Percentiles rank a stretch among this genome's conserved stretches.
Evolutionary conservation across 2,888 invertebrate species (phyloP).

Genomic region (Tryphoninae sp.): DNA sequence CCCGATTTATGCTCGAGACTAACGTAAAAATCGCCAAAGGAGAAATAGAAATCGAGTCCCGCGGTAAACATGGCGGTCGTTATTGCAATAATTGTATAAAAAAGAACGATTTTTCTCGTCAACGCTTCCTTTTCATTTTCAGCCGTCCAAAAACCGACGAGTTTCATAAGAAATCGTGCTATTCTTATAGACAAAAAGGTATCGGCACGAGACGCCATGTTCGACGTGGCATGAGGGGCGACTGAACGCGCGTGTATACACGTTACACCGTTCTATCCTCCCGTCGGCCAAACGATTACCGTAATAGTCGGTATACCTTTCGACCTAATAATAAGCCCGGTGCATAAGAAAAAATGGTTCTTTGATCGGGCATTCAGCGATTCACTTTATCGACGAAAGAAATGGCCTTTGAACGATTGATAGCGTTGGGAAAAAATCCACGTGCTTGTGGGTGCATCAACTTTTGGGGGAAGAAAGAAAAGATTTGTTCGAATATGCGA

Average conservation of each 20-base stretch:
- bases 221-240: background rate
- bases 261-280: background rate
- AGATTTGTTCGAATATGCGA: background rate
- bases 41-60: conserved; percentile 44
- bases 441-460: background rate
- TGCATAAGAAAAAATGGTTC: conserved; percentile 18
- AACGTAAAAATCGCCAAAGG: conserved; percentile 55
- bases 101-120: conserved; percentile 17
- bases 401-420: background rate
- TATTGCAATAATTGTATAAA: conserved; percentile 35
- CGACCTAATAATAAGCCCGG: conserved; percentile 28
- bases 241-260: background rate
- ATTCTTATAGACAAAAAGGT: conserved; percentile 56
- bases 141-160: conserved; percentile 58
- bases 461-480: background rate
- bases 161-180: conserved; percentile 54
- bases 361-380: conserved; percentile 30
- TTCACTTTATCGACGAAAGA: conserved; percentile 14
- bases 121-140: conserved; percentile 38
- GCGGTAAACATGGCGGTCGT: conserved; percentile 10
- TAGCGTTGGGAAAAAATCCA: background rate
- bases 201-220: background rate
- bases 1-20: conserved; percentile 11
- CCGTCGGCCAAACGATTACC: conserved; percentile 9
- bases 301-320: conserved; percentile 6